Percentiles rank a stretch among this genome's conserved stretches.
Conservation (phyloP, 2,113 vertebrate genomes). For the Hylia prasina region DNA sequence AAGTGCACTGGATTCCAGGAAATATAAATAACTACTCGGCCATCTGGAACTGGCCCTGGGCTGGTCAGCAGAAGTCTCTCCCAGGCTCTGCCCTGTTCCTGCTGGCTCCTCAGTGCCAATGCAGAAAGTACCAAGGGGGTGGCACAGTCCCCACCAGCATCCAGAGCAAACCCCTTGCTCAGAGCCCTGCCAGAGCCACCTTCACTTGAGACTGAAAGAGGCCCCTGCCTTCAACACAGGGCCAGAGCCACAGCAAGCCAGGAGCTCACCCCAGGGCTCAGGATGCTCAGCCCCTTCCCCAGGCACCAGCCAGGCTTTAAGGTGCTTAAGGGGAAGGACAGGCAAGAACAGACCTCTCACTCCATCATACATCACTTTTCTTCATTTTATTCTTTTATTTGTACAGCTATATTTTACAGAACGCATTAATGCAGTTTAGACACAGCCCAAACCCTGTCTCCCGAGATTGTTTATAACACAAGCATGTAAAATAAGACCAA, state of each 20-base stretch:
- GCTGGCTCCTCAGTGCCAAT: rapidly evolving
- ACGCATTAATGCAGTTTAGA: conserved; percentile 89
- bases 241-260: background rate
- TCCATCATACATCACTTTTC: conserved; percentile 63
- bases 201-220: rapidly evolving
- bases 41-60: background rate
- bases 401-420: conserved; percentile 97
- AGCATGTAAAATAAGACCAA: conserved; percentile 77
- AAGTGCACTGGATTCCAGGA: background rate
- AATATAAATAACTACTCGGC: background rate
- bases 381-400: conserved; percentile 97
- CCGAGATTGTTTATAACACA: conserved; percentile 81
- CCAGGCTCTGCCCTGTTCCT: background rate
- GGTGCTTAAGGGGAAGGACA: background rate
- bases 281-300: background rate
- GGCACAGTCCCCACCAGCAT: background rate
- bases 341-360: conserved; percentile 16
- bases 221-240: background rate
- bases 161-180: background rate
- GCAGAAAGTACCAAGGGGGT: background rate
- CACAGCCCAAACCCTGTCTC: conserved; percentile 89
- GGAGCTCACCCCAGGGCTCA: rapidly evolving
- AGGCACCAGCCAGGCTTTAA: background rate
- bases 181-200: background rate
- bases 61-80: background rate